Conservation (phyloP, 2,113 vertebrate genomes). For the Crypturellus undulatus region DNA sequence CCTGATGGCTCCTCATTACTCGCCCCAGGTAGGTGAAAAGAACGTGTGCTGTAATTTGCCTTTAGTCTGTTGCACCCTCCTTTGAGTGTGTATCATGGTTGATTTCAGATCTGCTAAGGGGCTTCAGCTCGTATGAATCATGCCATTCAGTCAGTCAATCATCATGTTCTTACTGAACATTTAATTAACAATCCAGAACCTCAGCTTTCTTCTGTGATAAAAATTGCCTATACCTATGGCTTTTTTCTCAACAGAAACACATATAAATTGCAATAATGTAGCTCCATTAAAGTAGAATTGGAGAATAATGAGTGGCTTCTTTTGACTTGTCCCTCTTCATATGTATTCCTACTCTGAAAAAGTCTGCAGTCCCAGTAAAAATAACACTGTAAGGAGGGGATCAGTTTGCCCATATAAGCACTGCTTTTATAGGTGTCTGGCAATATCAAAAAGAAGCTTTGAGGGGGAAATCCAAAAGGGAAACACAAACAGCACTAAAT, state of each 20-base stretch:
- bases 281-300: not conserved
- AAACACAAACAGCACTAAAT: slow-evolving; percentile 21
- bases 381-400: not conserved
- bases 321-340: not conserved
- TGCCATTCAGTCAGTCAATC: not conserved
- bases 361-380: not conserved
- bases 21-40: slow-evolving; percentile 83
- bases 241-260: not conserved
- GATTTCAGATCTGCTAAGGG: not conserved
- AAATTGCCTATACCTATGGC: not conserved
- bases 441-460: slow-evolving; percentile 27
- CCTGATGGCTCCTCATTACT: slow-evolving; percentile 94
- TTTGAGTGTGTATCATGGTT: not conserved
- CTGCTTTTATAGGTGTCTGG: slow-evolving; percentile 18
- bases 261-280: not conserved
- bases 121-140: not conserved
- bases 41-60: fast-evolving
- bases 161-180: not conserved
- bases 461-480: not conserved
- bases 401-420: not conserved
- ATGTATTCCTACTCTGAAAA: not conserved
- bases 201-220: not conserved
- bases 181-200: not conserved
- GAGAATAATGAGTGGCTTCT: not conserved
- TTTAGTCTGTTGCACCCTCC: not conserved